Evolutionary conservation across 2,888 invertebrate genomes (phyloP).

Genomic region (Torymus texanus): DNA sequence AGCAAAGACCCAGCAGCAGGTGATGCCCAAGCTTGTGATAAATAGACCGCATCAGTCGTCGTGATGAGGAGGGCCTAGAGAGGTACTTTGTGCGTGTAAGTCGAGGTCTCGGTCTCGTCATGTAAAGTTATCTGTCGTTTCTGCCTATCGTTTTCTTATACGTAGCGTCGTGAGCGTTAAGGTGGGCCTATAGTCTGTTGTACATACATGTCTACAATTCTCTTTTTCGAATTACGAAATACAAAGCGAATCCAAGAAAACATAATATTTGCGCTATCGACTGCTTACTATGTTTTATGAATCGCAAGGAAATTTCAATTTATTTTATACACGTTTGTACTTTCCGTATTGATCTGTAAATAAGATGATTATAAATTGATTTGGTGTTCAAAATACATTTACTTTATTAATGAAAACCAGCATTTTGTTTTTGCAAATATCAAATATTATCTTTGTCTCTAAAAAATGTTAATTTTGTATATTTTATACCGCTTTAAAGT

Average conservation of each 20-base stretch:
- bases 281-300: conserved; percentile 39
- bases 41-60: conserved; percentile 50
- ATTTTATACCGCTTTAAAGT: neutral
- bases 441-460: conserved; percentile 15
- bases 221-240: neutral
- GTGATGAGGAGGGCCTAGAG: conserved; percentile 47
- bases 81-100: conserved; percentile 39
- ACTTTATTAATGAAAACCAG: neutral
- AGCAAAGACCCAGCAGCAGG: conserved; percentile 60
- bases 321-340: neutral
- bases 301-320: conserved; percentile 2
- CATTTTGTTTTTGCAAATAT: conserved; percentile 2
- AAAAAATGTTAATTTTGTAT: conserved; percentile 26
- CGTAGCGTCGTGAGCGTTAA: neutral
- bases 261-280: neutral
- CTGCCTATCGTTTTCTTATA: conserved; percentile 1
- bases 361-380: neutral
- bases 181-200: conserved; percentile 25
- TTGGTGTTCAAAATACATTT: neutral
- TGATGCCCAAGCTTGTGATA: conserved; percentile 66
- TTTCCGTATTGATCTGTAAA: neutral
- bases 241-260: neutral
- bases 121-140: conserved; percentile 30
- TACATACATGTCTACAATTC: neutral
- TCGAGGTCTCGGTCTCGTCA: conserved; percentile 14